Base-by-base conservation (phyloP, 2,888 invertebrate species). In the Limenitis camilla region DNA sequence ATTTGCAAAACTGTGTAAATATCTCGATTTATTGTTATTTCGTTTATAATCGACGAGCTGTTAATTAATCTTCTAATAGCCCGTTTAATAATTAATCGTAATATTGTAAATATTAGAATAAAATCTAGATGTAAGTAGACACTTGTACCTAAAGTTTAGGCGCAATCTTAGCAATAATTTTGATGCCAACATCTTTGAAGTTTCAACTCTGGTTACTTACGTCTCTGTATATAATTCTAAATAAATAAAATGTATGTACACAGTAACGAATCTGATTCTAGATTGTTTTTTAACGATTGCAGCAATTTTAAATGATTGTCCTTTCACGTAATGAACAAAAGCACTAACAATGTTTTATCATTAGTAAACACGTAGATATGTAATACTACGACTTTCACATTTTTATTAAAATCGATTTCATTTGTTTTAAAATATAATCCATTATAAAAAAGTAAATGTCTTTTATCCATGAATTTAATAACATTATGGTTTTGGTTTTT, bases 11-110 rank as follows among this genome's bases (percentile, higher is more conserved):
- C 79, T 78, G 65, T 86, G 85, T 86, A 85, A 78, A 85, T 86
- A 85, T 75, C 80, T 81, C 79, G 78, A 81, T 79, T 81, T 77
- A 72, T 84, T 81, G 86, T 86, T 87, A 84, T 82, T 81, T 84
- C 81, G 77, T 79, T 76, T 76, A 72, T 78, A 77, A 75, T 75
- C 60, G 67, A 78, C 76, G 81, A 75, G 80, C 76, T 74, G 71
- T 75, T 72, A 68, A 61, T 64, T 69, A 65, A 66, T 68, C 63
- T 63, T 68, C 65, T 71, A 77, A 69, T 67, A 70, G 74, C 77
- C 73, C 78, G 77, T 80, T 76, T 72, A 74, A 74, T 74, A 72
- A 75, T 76, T 72, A 76, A 19, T 19, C 19, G 80, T 80, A 66
- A 74, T 74, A 67, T 67, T 87, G 86, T 86, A 87, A 69, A 87